These are phyloP conservation scores for Cygnus olor DNA, from an alignment of 2,797 vertebrate species.

Conservation along the genomic window DNA sequence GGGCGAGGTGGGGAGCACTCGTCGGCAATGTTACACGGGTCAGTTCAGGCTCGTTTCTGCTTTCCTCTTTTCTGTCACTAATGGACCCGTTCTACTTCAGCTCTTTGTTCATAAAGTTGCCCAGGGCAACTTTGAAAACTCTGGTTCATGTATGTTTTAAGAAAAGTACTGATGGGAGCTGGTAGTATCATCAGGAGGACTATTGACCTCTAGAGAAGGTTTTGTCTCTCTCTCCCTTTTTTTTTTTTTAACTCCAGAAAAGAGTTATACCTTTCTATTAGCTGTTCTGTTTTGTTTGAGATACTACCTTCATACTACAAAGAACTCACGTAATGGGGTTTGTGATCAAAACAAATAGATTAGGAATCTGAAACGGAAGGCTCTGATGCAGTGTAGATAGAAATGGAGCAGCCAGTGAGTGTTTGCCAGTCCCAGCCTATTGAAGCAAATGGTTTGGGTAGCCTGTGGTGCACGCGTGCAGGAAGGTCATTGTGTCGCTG, in stretches of 20 bases:
- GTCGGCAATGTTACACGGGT: background rate
- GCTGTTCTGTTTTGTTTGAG: background rate
- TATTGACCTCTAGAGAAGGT: background rate
- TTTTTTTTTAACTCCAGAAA: background rate
- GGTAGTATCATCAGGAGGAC: background rate
- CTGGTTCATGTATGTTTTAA: background rate
- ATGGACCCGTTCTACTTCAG: background rate
- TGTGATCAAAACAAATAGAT: background rate
- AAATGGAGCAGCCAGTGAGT: background rate
- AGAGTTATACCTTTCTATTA: background rate
- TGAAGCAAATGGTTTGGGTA: background rate
- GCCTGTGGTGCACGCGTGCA: fast-evolving
- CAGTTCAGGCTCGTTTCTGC: background rate
- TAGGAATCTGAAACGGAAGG: background rate
- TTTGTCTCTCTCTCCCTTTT: background rate
- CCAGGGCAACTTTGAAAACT: background rate
- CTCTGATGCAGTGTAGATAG: background rate
- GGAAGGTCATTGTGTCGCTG: background rate
- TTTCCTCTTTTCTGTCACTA: background rate
- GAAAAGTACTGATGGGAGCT: background rate
- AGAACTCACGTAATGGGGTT: background rate
- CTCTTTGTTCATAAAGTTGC: background rate
- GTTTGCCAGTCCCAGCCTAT: background rate
- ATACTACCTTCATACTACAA: background rate
- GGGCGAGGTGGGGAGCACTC: background rate